These are phyloP conservation scores for Drosophila novamexicana DNA, from an alignment of 1,140 invertebrate genomes.

Conservation along the genomic window DNA sequence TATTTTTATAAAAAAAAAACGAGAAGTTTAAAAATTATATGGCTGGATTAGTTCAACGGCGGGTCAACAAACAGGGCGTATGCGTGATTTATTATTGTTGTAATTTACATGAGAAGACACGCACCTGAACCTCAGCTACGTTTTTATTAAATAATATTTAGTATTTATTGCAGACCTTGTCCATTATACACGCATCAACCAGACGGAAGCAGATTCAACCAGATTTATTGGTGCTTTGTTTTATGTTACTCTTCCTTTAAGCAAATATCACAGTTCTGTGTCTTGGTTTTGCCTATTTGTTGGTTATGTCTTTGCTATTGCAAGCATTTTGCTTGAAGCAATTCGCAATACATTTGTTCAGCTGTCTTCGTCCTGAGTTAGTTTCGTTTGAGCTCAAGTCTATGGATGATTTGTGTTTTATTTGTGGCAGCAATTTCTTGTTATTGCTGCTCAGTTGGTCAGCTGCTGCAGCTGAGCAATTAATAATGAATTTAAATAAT, in stretches of 20 bases:
- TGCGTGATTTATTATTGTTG: conserved; percentile 26
- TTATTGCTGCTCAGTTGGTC: conserved; percentile 5
- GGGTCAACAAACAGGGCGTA: conserved; percentile 27
- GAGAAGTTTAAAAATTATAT: background rate
- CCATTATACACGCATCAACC: conserved; percentile 1
- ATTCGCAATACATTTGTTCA: conserved; percentile 35
- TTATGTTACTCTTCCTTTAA: conserved; percentile 2
- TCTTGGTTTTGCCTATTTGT: conserved; percentile 1
- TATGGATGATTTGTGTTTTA: conserved; percentile 43
- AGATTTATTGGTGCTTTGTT: conserved; percentile 15
- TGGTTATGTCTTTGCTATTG: conserved; percentile 18
- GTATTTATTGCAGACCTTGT: conserved; percentile 15
- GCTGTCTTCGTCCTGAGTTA: conserved; percentile 14
- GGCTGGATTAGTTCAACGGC: conserved; percentile 20
- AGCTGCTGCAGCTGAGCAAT: conserved; percentile 40
- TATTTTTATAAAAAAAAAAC: conserved; percentile 15
- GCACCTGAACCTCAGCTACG: conserved; percentile 10
- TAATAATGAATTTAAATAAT: conserved; percentile 46
- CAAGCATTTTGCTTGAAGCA: conserved; percentile 11
- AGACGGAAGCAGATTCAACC: conserved; percentile 14
- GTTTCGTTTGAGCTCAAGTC: background rate
- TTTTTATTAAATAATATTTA: background rate
- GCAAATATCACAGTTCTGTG: conserved; percentile 16
- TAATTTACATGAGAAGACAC: conserved; percentile 31
- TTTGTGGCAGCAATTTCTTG: conserved; percentile 38